These are phyloP conservation scores for Lutra lutra DNA, from an alignment of 2,797 vertebrate genomes.

Conservation along the genomic window DNA sequence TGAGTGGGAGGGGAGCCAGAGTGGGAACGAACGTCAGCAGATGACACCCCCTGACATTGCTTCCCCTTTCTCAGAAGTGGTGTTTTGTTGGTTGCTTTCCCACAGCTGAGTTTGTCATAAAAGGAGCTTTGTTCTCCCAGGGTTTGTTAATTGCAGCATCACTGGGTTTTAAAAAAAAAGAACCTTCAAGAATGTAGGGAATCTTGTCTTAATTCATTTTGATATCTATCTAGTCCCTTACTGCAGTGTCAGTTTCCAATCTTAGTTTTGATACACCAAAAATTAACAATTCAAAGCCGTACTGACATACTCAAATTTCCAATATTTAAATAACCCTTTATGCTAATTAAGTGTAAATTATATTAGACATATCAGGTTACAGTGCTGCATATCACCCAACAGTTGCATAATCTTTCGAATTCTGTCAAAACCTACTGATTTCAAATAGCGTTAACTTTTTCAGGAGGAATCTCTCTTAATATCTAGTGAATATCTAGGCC, in stretches of 20 bases:
- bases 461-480: conserved; percentile 57
- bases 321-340: conserved; percentile 62
- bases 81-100: conserved; percentile 79
- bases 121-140: conserved; percentile 77
- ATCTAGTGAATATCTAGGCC: conserved; percentile 54
- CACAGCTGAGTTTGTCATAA: conserved; percentile 79
- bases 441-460: conserved; percentile 20
- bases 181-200: conserved; percentile 56
- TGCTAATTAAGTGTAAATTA: conserved; percentile 71
- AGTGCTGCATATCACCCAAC: conserved; percentile 29
- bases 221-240: conserved; percentile 46
- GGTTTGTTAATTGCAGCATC: conserved; percentile 68
- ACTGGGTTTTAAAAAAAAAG: conserved; percentile 42
- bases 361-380: conserved; percentile 38
- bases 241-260: conserved; percentile 36
- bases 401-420: conserved; percentile 67
- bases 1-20: conserved; percentile 61
- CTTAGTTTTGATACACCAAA: conserved; percentile 59
- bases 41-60: conserved; percentile 72
- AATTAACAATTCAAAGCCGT: conserved; percentile 61
- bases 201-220: conserved; percentile 66
- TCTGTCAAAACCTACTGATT: conserved; percentile 64
- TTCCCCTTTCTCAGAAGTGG: conserved; percentile 74
- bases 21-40: conserved; percentile 69
- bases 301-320: conserved; percentile 26